phyloP scores from a whole-genome alignment of 2,113 vertebrate genomes.

The Cyphomyrus discorhynchus region DNA sequence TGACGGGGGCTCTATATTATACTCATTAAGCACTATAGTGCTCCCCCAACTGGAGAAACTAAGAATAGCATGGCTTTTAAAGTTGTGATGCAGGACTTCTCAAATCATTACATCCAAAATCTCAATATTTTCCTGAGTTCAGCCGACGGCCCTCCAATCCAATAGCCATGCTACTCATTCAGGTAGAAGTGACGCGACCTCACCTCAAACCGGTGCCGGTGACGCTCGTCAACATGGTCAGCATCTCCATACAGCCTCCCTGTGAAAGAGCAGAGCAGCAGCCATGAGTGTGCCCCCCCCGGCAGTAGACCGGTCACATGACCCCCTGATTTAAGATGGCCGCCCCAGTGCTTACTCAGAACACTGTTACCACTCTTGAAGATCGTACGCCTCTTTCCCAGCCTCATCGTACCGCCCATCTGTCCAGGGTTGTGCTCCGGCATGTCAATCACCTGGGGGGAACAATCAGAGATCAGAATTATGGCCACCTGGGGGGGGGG shows the following conservation, averaged over 20 bases:
- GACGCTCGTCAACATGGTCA: constrained; percentile 85
- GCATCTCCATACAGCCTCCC: constrained; percentile 82
- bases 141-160: background rate
- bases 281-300: background rate
- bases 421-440: constrained; percentile 94
- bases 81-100: background rate
- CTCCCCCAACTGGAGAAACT: background rate
- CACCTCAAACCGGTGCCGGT: constrained; percentile 92
- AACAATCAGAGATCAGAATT: background rate
- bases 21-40: background rate
- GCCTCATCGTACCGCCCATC: constrained; percentile 95
- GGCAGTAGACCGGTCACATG: background rate
- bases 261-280: constrained; percentile 40
- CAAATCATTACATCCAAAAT: background rate
- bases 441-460: constrained; percentile 87
- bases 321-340: background rate
- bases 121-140: background rate
- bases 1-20: background rate
- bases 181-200: background rate
- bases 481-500: background rate
- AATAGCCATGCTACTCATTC: background rate
- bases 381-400: constrained; percentile 89
- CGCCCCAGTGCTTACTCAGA: constrained; percentile 67
- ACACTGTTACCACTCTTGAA: constrained; percentile 80
- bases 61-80: background rate